phyloP scores from a whole-genome alignment of 2,113 vertebrate species.

The Cyanistes caeruleus region DNA sequence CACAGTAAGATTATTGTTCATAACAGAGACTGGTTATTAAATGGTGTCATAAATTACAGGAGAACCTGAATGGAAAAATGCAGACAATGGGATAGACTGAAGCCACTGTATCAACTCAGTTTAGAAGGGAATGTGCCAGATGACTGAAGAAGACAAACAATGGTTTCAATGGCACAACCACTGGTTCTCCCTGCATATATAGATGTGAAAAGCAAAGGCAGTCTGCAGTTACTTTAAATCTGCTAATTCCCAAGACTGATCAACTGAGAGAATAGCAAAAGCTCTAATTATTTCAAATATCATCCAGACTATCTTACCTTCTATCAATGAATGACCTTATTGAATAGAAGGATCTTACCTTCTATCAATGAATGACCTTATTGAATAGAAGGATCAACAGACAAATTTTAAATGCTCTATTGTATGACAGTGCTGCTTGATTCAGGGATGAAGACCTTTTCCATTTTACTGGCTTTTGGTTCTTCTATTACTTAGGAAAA shows the following conservation, averaged over 20 bases:
- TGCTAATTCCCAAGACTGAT: not conserved
- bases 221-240: not conserved
- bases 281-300: not conserved
- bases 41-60: not conserved
- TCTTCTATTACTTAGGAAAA: not conserved
- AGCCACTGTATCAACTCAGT: not conserved
- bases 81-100: not conserved
- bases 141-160: not conserved
- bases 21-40: not conserved
- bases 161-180: not conserved
- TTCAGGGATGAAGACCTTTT: not conserved
- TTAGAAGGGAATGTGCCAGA: not conserved
- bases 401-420: not conserved
- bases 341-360: not conserved
- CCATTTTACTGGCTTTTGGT: not conserved
- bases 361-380: not conserved
- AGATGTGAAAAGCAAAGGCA: not conserved
- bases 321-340: not conserved
- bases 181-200: not conserved
- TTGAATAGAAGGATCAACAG: not conserved
- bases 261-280: not conserved
- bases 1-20: constrained; percentile 5
- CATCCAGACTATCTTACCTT: not conserved
- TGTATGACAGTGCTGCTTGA: not conserved
- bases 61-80: not conserved